Percentiles rank a stretch among this genome's conserved stretches.
Evolutionary conservation across 2,113 vertebrate genomes (phyloP).

Genomic region (Ciconia stormi): DNA sequence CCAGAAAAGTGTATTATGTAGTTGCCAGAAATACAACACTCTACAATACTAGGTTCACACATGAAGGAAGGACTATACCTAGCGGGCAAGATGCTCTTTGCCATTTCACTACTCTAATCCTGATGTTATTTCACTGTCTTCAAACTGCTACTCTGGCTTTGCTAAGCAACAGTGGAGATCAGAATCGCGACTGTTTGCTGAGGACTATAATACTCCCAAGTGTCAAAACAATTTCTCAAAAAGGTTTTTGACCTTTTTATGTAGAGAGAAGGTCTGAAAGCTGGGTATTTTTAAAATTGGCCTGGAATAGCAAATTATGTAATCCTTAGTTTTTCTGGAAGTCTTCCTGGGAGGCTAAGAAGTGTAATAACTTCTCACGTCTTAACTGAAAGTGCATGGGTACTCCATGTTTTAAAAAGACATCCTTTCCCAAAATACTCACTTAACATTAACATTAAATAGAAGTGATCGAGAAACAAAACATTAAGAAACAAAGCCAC

Average conservation of each 20-base stretch:
- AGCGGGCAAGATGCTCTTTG: background rate
- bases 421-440: background rate
- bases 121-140: background rate
- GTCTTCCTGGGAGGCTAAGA: background rate
- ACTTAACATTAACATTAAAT: background rate
- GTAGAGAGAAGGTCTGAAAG: background rate
- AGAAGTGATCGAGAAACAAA: background rate
- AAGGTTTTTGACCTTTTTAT: background rate
- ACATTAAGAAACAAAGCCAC: background rate
- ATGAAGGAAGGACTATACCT: background rate
- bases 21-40: background rate
- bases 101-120: background rate
- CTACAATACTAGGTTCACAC: background rate
- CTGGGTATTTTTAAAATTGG: background rate
- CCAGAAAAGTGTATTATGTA: background rate
- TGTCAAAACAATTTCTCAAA: background rate
- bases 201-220: background rate
- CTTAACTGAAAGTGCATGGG: background rate
- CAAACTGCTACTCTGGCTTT: background rate
- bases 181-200: background rate
- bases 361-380: background rate
- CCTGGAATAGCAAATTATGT: background rate
- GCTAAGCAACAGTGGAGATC: background rate
- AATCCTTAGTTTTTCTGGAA: slow-evolving; percentile 5
- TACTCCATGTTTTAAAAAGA: background rate